Base-by-base conservation (phyloP, 1,140 invertebrate genomes). In the Drosophila seguyi region DNA sequence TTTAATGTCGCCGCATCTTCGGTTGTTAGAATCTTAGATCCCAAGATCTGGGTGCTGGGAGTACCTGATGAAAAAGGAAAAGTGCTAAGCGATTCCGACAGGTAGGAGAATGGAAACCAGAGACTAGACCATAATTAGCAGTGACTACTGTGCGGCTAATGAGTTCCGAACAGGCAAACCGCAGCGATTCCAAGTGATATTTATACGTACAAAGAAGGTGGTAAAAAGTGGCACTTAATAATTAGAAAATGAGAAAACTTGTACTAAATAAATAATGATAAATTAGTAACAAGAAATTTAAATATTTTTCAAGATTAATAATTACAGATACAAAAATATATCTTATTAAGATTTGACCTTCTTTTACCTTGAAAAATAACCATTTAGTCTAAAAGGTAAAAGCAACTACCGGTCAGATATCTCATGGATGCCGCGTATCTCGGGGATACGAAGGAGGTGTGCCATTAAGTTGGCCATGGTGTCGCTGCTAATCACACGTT, bases 401-500 rank as follows among this genome's bases (percentile, higher is more conserved):
- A 45, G 55, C 36, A 27, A 52, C 41, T 74, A 14, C 31, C 34
- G 38, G 6, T 13, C n/a, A 4, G 36, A 31, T 58, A 58, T 71
- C 44, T 27, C 36, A 41, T 58, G 53, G 69, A 72, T 59, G 25
- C 31, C 0, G 7, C 22, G 52, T 55, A 38, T 45, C 69, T 73
- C 6, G 10, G 67, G 27, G 27, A 56, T 59, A 31, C 67, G 11
- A 22, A 44, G 58, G 58, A 55, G 73, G 42, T 29, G 27, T 57
- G 48, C 59, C 39, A 75, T 75, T 75, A 75, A 55, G 29, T 58
- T 76, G 62, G 58, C 79, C 58, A 65, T 84, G 81, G 81, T 83
- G 81, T 83, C 83, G 81, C 81, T 63, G 66, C 65, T 84, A 85
- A 85, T 85, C 77, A 85, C 68, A 85, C 55, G 67, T 74, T 82